Evolutionary conservation across 2,888 invertebrate genomes (phyloP).

Genomic region (Cerceris rybyensis): DNA sequence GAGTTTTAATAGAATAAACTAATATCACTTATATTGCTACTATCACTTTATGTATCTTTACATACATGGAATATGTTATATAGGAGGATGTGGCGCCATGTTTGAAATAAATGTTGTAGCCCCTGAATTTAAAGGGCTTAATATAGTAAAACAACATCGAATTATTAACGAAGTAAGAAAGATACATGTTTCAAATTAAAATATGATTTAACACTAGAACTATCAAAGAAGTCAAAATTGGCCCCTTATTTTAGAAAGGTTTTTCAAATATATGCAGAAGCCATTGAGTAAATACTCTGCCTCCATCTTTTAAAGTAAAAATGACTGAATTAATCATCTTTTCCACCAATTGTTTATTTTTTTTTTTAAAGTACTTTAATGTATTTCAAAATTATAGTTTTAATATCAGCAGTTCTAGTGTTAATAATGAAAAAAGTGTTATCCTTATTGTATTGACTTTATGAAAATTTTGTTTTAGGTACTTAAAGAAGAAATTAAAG

Average conservation of each 20-base stretch:
- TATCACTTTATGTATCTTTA: neutral
- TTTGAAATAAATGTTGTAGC: constrained; percentile 88
- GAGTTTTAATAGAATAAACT: no score
- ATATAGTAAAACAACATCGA: constrained; percentile 89
- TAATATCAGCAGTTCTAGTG: no score
- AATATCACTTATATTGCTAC: no score
- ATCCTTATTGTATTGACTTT: neutral
- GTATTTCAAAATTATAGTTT: no score
- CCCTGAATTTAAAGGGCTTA: constrained; percentile 87
- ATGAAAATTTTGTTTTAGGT: constrained; percentile 78
- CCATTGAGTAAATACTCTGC: no score
- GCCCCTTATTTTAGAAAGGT: no score
- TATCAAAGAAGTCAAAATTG: neutral
- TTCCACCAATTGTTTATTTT: no score
- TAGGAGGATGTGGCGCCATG: constrained; percentile 92
- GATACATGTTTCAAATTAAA: neutral
- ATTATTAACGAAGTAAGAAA: constrained; percentile 85
- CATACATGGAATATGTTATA: constrained; percentile 25
- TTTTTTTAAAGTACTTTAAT: no score
- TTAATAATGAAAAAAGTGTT: neutral
- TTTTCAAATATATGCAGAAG: no score
- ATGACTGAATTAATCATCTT: no score
- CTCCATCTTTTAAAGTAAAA: no score
- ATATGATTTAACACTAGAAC: neutral
- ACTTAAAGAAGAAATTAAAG: constrained; percentile 89